Evolutionary conservation across 2,797 vertebrate species (phyloP).

Genomic region (Eulemur coronatus): DNA sequence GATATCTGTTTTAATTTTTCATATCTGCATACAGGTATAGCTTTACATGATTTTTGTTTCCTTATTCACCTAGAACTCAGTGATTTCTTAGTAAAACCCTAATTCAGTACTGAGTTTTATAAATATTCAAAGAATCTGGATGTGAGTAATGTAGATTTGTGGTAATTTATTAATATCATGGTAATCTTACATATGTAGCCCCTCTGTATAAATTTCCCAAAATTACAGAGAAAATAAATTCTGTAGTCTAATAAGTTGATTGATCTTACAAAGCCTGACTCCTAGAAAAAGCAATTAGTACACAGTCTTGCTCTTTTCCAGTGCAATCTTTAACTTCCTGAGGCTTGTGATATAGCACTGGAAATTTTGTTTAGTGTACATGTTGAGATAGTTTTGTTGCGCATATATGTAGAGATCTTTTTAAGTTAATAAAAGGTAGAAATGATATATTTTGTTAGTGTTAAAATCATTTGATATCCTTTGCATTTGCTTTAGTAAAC

Average conservation of each 20-base stretch:
- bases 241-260: background rate
- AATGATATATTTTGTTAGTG: background rate
- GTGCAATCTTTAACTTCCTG: background rate
- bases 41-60: background rate
- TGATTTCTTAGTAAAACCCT: background rate
- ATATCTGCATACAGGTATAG: background rate
- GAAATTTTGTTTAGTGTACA: background rate
- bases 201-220: background rate
- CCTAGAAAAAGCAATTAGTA: background rate
- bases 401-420: background rate
- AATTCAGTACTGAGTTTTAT: background rate
- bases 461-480: background rate
- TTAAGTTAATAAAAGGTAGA: background rate
- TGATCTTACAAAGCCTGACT: background rate
- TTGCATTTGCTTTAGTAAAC: background rate
- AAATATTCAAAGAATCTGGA: background rate
- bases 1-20: slow-evolving; percentile 4
- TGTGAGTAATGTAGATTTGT: background rate
- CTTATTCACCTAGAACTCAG: background rate
- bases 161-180: background rate
- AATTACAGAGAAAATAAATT: background rate
- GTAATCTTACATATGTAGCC: background rate
- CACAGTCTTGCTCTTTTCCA: background rate
- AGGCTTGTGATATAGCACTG: background rate
- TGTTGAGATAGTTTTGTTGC: background rate